A percentile compares a stretch with the other conserved stretches of the same genome.
Conservation (phyloP, 2,797 vertebrate species). For the Darevskia mixta region DNA sequence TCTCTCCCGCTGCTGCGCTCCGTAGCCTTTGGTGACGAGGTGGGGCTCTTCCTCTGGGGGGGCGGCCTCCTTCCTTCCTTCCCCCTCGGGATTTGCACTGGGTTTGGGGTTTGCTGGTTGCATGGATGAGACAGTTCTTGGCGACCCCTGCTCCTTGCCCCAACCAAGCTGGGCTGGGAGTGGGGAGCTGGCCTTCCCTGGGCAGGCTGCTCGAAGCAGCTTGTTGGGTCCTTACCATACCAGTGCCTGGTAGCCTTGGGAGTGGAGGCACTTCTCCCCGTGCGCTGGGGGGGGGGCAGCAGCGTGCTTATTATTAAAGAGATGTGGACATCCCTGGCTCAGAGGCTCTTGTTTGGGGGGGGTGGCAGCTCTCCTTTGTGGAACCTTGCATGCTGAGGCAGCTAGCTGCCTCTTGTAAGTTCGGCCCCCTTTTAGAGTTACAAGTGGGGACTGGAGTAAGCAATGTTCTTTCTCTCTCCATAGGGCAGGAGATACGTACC, state of each 20-base stretch:
- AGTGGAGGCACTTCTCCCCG: not conserved
- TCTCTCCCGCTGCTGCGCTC: not conserved
- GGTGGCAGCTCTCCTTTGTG: no score
- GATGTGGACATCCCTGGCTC: constrained; percentile 56
- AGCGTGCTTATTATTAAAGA: constrained; percentile 75
- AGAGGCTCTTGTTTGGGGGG: not conserved
- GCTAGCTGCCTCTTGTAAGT: no score
- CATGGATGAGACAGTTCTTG: not conserved
- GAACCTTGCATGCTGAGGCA: accelerated
- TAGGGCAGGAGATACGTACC: no score
- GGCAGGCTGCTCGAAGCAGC: not conserved
- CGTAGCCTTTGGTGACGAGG: not conserved
- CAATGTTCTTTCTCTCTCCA: no score
- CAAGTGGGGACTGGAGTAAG: not conserved
- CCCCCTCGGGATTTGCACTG: not conserved
- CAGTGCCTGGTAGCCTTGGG: not conserved
- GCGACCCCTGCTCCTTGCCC: not conserved
- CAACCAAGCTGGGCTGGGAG: not conserved
- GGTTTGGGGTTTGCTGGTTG: not conserved
- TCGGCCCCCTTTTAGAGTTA: no score
- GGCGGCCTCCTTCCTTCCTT: not conserved
- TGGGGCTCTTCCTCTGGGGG: accelerated
- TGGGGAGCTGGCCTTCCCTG: not conserved
- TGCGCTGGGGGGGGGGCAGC: not conserved
- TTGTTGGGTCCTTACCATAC: not conserved